phyloP scores from a whole-genome alignment of 2,797 vertebrate genomes.

The Spatula versicolor region DNA sequence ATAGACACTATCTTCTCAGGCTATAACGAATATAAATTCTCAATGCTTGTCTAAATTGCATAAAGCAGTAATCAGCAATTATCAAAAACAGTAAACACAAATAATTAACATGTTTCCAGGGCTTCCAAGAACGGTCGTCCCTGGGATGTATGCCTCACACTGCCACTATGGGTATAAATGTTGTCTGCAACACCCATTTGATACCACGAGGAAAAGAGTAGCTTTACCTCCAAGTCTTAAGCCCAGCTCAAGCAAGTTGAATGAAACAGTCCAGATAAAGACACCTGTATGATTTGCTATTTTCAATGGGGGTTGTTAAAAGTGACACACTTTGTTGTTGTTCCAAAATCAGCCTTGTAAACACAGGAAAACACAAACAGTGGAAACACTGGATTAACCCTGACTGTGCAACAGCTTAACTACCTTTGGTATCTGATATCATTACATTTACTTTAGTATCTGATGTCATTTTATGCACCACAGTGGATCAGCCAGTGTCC shows the following conservation, averaged over 20 bases:
- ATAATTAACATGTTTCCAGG: slow-evolving; percentile 44
- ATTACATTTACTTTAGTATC: neutral
- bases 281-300: neutral
- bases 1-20: slow-evolving; percentile 23
- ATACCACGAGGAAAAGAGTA: neutral
- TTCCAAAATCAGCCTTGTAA: neutral
- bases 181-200: neutral
- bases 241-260: neutral
- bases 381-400: neutral
- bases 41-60: slow-evolving; percentile 31
- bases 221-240: neutral
- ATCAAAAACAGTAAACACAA: slow-evolving; percentile 43
- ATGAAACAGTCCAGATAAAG: neutral
- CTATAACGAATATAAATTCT: slow-evolving; percentile 27
- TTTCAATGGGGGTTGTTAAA: neutral
- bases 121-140: neutral
- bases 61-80: slow-evolving; percentile 55
- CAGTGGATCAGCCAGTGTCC: neutral
- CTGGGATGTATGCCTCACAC: neutral
- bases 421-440: neutral
- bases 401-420: neutral
- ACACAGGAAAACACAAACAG: neutral
- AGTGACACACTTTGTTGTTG: neutral
- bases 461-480: neutral
- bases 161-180: neutral